Percentiles rank a stretch among this genome's conserved stretches.
Evolutionary conservation across 2,888 invertebrate genomes (phyloP).

Genomic region (Hipparchia sbordonii): DNA sequence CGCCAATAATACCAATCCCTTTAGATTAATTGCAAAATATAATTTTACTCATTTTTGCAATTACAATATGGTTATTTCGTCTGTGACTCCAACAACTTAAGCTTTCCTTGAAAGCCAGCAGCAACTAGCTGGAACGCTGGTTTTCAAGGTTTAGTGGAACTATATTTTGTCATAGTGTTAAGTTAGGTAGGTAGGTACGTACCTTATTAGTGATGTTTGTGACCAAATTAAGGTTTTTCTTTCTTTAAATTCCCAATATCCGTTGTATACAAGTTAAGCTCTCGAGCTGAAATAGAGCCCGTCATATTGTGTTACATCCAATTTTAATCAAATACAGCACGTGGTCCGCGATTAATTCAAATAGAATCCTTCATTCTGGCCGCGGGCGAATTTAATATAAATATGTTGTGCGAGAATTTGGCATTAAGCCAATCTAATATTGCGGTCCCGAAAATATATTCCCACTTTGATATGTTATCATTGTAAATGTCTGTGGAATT

Average conservation of each 20-base stretch:
- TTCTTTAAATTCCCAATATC: not conserved
- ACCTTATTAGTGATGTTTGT: too few species aligned
- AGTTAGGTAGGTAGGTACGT: too few species aligned
- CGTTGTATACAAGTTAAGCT: not conserved
- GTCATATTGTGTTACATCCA: slow-evolving; percentile 15
- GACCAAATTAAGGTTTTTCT: not conserved
- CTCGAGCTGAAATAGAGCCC: slow-evolving; percentile 7
- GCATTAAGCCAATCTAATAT: slow-evolving; percentile 30
- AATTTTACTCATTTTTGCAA: too few species aligned
- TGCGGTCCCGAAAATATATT: slow-evolving; percentile 14
- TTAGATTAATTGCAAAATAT: too few species aligned
- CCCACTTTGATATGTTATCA: slow-evolving; percentile 23
- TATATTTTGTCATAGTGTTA: too few species aligned
- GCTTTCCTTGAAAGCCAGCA: too few species aligned
- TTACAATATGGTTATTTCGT: too few species aligned
- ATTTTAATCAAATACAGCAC: slow-evolving; percentile 19
- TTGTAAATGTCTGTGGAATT: slow-evolving; percentile 26
- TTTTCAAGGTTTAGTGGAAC: too few species aligned
- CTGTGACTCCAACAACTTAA: too few species aligned
- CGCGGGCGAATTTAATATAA: slow-evolving; percentile 23
- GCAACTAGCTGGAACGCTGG: too few species aligned
- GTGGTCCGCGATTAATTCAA: slow-evolving; percentile 21
- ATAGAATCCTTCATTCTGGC: slow-evolving; percentile 17
- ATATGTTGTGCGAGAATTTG: slow-evolving; percentile 24
- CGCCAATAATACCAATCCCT: too few species aligned